Evolutionary conservation across 2,797 vertebrate species (phyloP).

Genomic region (Miichthys miiuy): DNA sequence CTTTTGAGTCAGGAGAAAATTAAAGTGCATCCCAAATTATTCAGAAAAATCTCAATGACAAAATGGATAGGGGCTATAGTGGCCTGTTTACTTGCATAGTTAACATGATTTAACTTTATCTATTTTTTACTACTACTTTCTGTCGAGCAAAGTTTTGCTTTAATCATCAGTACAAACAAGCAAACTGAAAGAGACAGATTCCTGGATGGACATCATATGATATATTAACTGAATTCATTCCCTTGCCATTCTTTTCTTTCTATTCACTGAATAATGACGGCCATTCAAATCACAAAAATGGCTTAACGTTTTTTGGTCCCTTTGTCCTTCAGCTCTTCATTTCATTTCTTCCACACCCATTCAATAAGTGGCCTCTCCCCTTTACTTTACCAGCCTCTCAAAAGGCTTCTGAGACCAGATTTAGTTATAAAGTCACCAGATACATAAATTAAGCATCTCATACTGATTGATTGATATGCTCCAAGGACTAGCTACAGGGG

Average conservation of each 20-base stretch:
- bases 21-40: conserved; percentile 1
- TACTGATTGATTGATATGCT: no score
- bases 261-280: conserved; percentile 27
- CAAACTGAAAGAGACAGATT: neutral
- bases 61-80: neutral
- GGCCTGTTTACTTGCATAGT: neutral
- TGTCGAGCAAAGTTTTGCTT: neutral
- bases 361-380: conserved; percentile 25
- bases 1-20: conserved; percentile 17
- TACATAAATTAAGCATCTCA: no score
- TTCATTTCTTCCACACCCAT: conserved; percentile 27
- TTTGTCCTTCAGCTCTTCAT: conserved; percentile 31
- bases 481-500: no score
- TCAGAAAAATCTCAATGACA: conserved; percentile 1
- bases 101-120: neutral
- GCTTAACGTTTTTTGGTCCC: conserved; percentile 6
- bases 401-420: conserved; percentile 30
- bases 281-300: conserved; percentile 21
- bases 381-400: conserved; percentile 44
- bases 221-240: conserved; percentile 21
- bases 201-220: conserved; percentile 3
- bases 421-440: conserved; percentile 52
- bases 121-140: neutral
- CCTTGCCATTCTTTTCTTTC: conserved; percentile 4
- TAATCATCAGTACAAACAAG: neutral